These are phyloP conservation scores for Anseranas semipalmata DNA, from an alignment of 2,113 vertebrate species.

Conservation along the genomic window DNA sequence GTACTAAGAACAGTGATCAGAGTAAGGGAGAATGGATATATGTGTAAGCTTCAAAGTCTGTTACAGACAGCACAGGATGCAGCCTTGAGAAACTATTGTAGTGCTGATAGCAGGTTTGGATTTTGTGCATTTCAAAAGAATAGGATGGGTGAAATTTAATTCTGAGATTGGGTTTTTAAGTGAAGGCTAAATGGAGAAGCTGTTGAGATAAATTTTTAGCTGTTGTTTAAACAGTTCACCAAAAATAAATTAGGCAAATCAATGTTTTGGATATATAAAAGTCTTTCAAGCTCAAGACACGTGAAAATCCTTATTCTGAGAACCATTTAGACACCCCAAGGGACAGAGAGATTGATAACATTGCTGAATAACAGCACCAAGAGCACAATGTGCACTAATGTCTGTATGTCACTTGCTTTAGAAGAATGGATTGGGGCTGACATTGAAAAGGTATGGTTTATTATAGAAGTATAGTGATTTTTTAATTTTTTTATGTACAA, in stretches of 20 bases:
- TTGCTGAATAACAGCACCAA: background rate
- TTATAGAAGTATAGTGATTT: background rate
- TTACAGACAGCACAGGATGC: background rate
- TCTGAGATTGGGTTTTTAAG: background rate
- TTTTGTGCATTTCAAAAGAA: background rate
- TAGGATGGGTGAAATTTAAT: background rate
- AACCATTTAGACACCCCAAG: background rate
- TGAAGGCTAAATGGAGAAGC: background rate
- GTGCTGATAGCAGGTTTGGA: background rate
- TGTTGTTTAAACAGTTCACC: background rate
- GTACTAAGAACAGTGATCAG: background rate
- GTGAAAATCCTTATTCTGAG: background rate
- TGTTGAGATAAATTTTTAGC: background rate
- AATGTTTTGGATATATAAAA: background rate
- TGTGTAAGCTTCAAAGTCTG: background rate
- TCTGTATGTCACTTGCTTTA: background rate
- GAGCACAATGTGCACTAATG: background rate
- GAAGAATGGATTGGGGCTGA: background rate
- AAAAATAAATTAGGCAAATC: background rate
- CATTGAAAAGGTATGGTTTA: background rate
- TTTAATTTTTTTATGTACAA: too few relatives aligned
- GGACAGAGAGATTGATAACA: background rate
- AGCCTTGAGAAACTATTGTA: background rate
- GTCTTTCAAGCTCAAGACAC: background rate
- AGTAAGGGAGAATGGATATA: background rate